Conservation (phyloP, 2,797 vertebrate species). For the Clarias laeviceps region DNA sequence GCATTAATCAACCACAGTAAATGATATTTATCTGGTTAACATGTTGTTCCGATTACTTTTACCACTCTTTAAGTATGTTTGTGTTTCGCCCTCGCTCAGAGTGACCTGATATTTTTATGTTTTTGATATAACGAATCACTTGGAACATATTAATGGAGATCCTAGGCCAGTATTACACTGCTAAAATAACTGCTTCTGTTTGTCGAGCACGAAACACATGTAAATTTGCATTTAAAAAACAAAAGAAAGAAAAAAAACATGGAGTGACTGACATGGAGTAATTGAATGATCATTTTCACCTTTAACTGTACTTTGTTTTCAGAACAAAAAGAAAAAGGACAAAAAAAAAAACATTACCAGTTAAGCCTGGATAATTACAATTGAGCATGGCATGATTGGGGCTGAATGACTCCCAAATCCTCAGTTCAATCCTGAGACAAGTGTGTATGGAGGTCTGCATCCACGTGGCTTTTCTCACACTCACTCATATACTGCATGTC, state of each 20-base stretch:
- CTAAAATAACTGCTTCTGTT: slow-evolving; percentile 37
- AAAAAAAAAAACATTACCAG: background rate
- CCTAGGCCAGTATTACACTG: slow-evolving; percentile 23
- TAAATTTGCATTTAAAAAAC: background rate
- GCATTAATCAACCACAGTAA: slow-evolving; percentile 45
- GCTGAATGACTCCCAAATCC: background rate
- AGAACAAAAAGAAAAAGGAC: background rate
- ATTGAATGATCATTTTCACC: background rate
- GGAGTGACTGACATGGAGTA: background rate
- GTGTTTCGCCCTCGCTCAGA: slow-evolving; percentile 1
- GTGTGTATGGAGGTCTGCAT: background rate
- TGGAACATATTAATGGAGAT: slow-evolving; percentile 2
- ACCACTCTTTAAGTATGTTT: slow-evolving; percentile 7
- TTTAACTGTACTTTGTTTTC: background rate
- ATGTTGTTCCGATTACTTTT: slow-evolving; percentile 43
- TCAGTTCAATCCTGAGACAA: background rate
- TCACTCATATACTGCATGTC: no score
- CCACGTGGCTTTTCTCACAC: background rate
- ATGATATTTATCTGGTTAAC: slow-evolving; percentile 50
- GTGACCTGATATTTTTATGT: slow-evolving; percentile 40
- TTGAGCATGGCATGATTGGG: background rate
- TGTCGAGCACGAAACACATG: slow-evolving; percentile 19
- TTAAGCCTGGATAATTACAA: background rate
- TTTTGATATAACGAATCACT: slow-evolving; percentile 18
- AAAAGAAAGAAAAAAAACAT: background rate